Base-by-base conservation (phyloP, 2,113 vertebrate genomes). In the Synchiropus splendidus region DNA sequence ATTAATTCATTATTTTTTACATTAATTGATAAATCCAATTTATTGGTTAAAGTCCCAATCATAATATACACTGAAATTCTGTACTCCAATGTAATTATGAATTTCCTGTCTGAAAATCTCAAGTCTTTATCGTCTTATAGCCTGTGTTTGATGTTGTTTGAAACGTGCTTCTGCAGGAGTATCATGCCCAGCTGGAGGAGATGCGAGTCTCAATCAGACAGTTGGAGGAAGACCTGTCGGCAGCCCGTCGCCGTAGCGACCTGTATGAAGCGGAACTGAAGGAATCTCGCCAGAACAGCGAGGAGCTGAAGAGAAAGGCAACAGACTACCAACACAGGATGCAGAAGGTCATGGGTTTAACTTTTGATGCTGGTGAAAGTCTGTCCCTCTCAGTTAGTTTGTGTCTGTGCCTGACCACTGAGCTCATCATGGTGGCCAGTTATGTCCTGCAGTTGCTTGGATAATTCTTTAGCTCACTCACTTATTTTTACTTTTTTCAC, bases 151-250 rank as follows among this genome's bases (percentile, higher is more conserved):
- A n/a, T n/a, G n/a, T n/a, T n/a, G n/a, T n/a, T n/a, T n/a, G n/a
- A 27, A 27, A 27, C 21, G 2, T 54, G 21, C 30, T 12, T 41
- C 31, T 35, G 5, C 54, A 99, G 95, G 95, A 98, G 53, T 99
- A 95, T 69, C 93, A 99, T 56, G 92, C 95, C 54, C 95, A 99
- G 73, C 81, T 98, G 48, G 95, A 99, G 62, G 95, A 99, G 59
- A 96, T 98, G 95, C 87, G 87, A 41, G 79, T 97, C 48, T 92
- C 94, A 81, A 91, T 99, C 79, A 88, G 91, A 51, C 94, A 98
- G 13, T 70, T 99, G 76, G 94, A 99, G 67, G 95, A 99, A 70
- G 94, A 99, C 67, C 90, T 99, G 32, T 92, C 92, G 9, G 92
- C 92, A 0, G 95, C 95, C 30, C 91, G 93, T 51, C 89, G 92